phyloP scores from a whole-genome alignment of 2,888 invertebrate genomes.

The Argynnis bischoffii region DNA sequence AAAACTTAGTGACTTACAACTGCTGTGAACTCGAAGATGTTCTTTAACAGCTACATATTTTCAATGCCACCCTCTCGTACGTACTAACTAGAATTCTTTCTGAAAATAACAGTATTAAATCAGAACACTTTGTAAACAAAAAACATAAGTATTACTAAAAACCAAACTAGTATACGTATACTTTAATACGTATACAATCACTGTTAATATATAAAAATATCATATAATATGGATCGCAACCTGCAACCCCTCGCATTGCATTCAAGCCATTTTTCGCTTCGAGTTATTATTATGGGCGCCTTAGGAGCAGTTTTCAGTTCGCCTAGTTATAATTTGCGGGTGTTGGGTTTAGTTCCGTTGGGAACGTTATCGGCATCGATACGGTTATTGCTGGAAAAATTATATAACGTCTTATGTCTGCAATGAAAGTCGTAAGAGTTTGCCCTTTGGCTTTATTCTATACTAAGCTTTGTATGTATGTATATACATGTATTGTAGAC shows the following conservation, averaged over 20 bases:
- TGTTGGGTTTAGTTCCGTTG: slow-evolving; percentile 60
- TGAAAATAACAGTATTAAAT: no score
- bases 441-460: not conserved
- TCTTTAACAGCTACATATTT: no score
- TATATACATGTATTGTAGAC: no score
- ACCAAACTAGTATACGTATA: no score
- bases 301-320: slow-evolving; percentile 69
- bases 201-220: slow-evolving; percentile 8
- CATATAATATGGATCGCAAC: slow-evolving; percentile 9
- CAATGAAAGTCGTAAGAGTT: slow-evolving; percentile 10
- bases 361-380: slow-evolving; percentile 39
- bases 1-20: no score
- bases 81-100: no score
- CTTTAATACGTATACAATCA: not conserved
- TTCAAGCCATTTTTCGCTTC: slow-evolving; percentile 55
- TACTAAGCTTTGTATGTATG: not conserved
- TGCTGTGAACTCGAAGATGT: no score
- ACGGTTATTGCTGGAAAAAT: slow-evolving; percentile 33
- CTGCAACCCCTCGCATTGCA: slow-evolving; percentile 48
- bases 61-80: no score
- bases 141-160: no score
- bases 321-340: slow-evolving; percentile 72
- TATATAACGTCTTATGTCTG: slow-evolving; percentile 12
- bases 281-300: slow-evolving; percentile 75
- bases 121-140: no score